A percentile compares a stretch with the other conserved stretches of the same genome.
Conservation (phyloP, 2,113 vertebrate genomes). For the Calypte anna region DNA sequence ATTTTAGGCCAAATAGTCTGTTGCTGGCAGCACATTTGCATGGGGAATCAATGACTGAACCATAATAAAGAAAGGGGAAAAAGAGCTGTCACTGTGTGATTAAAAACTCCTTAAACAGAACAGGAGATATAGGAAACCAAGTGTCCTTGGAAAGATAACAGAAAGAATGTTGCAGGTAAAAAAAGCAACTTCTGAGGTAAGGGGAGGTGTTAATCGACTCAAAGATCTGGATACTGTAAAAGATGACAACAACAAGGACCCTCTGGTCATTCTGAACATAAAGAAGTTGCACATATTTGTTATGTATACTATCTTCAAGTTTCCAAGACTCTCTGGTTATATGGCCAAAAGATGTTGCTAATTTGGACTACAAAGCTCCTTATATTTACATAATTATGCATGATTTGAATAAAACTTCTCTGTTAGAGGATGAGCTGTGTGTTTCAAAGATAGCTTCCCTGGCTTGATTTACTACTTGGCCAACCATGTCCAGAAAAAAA, state of each 20-base stretch:
- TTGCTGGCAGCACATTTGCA: background rate
- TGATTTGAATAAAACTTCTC: background rate
- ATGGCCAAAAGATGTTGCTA: background rate
- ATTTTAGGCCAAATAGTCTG: background rate
- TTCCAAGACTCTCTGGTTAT: background rate
- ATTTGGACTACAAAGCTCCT: background rate
- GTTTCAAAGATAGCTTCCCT: background rate
- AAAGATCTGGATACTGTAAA: background rate
- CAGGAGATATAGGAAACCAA: background rate
- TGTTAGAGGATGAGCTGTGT: background rate
- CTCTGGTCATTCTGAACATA: background rate
- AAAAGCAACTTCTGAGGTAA: background rate
- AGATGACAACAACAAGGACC: background rate
- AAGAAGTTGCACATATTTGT: background rate
- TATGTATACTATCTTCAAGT: background rate
- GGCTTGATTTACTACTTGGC: background rate
- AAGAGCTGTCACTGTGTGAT: background rate
- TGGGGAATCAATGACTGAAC: background rate
- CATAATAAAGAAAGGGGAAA: background rate
- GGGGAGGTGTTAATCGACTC: background rate
- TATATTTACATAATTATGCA: background rate
- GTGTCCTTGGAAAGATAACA: background rate
- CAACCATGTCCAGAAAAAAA: background rate
- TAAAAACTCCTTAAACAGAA: slow-evolving; percentile 2
- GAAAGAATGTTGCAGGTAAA: background rate